Base-by-base conservation (phyloP, 1,140 invertebrate genomes). In the Adelges cooleyi region DNA sequence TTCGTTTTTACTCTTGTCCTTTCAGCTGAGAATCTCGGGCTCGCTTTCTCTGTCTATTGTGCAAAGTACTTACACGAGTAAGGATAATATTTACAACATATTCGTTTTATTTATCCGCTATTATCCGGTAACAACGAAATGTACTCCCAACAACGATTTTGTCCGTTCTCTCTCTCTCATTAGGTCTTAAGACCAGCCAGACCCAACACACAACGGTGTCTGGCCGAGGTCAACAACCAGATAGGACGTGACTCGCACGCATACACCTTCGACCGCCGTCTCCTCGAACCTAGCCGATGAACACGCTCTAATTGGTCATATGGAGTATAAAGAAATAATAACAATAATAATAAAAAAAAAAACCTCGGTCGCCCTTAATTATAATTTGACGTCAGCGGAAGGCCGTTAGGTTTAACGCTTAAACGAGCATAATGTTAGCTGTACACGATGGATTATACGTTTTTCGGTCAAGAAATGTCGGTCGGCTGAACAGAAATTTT, bases 41-140 rank as follows among this genome's bases (percentile, higher is more conserved):
- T 25, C 44, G 46, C 56, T 62, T 62, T 62, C 56, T 62, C 56
- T 62, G 15, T 44, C n/a, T 44, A 62, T 48, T 62, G 56, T 62
- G 44, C 56, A 42, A 62, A 62, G 40, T 25, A 62, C 40, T 62
- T 62, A 46, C 33, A 62, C n/a, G n/a, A n/a, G n/a, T n/a, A n/a
- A n/a, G n/a, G n/a, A n/a, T 46, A 11, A 11, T 46, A 48, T 62
- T 48, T 62, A 33, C 40, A 44, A 27, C 44, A 44, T 22, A 10
- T 48, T 33, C 29, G 29, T 6, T 11, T 33, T 33, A 6, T 5
- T 33, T 33, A 6, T 33, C 29, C 29, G 11, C 29, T n/a, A n/a
- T n/a, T n/a, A n/a, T n/a, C n/a, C n/a, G n/a, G n/a, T n/a, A n/a
- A n/a, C n/a, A n/a, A n/a, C n/a, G n/a, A n/a, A n/a, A n/a, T n/a